These are phyloP conservation scores for Penaeus vannamei DNA, from an alignment of 1,140 invertebrate species.

Conservation along the genomic window DNA sequence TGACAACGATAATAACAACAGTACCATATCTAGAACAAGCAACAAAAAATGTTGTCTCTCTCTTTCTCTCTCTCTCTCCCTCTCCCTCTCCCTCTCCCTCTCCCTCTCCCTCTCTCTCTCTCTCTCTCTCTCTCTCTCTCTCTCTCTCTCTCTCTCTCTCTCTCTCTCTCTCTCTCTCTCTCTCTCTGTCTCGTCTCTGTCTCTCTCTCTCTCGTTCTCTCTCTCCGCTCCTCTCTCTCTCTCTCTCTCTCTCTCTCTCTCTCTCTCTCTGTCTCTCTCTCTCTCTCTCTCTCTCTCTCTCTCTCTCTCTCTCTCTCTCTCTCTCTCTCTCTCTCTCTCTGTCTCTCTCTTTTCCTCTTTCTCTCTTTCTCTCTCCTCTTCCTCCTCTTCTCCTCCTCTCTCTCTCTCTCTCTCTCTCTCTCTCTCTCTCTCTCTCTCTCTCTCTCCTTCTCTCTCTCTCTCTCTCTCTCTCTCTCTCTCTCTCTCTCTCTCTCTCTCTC, in stretches of 20 bases:
- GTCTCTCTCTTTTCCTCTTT: not conserved
- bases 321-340: not conserved
- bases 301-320: not conserved
- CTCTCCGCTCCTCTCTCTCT: no score
- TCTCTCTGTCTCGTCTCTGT: not conserved
- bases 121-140: not conserved
- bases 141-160: slow-evolving; percentile 1
- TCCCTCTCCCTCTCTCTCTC: not conserved
- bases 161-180: not conserved
- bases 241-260: not conserved
- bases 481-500: no score
- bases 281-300: slow-evolving; percentile 22
- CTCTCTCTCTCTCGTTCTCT: not conserved
- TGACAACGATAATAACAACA: no score
- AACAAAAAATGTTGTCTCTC: no score
- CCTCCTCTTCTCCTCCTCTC: not conserved
- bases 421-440: no score
- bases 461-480: no score
- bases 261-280: not conserved
- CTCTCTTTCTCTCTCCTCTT: no score
- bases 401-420: no score
- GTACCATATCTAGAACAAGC: no score
- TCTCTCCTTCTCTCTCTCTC: no score
- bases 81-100: not conserved
- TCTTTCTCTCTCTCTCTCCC: no score